Evolutionary conservation across 2,888 invertebrate species (phyloP), one percentile per base, ranked within the genome.

Genomic region (Adelphocoris suturalis): DNA sequence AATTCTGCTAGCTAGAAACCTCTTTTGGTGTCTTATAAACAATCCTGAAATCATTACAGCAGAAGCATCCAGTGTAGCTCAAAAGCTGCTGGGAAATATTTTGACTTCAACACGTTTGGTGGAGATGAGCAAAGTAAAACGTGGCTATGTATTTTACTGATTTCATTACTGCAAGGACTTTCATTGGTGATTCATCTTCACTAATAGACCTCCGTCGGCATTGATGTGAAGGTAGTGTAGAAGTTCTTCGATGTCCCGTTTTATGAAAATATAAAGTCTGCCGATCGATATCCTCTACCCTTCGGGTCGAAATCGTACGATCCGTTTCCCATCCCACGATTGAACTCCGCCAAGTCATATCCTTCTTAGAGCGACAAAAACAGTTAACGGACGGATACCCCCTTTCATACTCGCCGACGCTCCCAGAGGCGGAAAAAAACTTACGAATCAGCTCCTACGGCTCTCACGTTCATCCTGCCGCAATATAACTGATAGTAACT

Each of bases 401-500:
- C 27, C 68, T 68, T 68, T 68, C 68, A 68, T 68, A 68, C 68
- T 27, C 19, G 68, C 68, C 68, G 68, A 68, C 68, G 5, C 19
- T 68, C 68, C 68, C 68, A 23, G 68, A 23, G 68, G 23, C 12
- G 27, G 12, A 23, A 61, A 61, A 68, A 68, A 68, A 68, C 5
- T 23, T 23, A 68, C 23, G 68, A 68, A 13, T 68, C 5, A 68
- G 68, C 68, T 23, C 23, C 23, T 68, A 68, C 68, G 68, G 23
- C 68, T 68, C 68, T 68, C 68, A 78, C 46, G 78, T 78, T 46
- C 78, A 78, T 78, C 78, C 47, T 47, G 78, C 78, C 37, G 78
- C 78, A 78, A 46, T 78, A 78, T 47, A 52, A 82, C 82, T 52
- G 82, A 82, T 82, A 52, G 27, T 52, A 52, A 82, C 82, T 82